phyloP scores from a whole-genome alignment of 2,113 vertebrate species.

The Sclerurus mexicanus region DNA sequence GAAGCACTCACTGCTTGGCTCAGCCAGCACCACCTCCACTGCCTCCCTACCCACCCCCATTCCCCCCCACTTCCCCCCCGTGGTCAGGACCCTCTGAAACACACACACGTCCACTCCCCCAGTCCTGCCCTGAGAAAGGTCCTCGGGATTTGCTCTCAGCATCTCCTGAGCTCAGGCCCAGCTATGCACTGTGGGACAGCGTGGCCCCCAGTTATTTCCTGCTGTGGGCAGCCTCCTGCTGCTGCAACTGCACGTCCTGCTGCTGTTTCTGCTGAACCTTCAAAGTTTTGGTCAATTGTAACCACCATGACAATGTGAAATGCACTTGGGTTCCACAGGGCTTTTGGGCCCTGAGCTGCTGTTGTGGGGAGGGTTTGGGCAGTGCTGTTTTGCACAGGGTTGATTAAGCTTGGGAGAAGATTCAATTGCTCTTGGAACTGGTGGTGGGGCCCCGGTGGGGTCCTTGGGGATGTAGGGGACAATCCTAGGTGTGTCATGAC shows the following conservation, averaged over 20 bases:
- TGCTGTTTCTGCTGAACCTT: neutral
- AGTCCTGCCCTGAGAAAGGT: neutral
- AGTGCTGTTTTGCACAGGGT: neutral
- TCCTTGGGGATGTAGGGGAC: neutral
- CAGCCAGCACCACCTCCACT: neutral
- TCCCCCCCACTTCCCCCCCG: rapidly evolving
- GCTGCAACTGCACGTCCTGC: neutral
- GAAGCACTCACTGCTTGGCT: neutral
- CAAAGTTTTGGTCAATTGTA: rapidly evolving
- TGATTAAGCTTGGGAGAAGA: neutral
- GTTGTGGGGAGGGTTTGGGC: neutral
- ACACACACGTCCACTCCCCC: neutral
- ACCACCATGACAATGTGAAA: neutral
- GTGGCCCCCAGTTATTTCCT: neutral
- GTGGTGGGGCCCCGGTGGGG: neutral
- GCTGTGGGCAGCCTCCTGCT: neutral
- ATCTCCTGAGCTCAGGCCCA: neutral
- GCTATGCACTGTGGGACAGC: neutral
- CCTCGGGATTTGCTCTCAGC: neutral
- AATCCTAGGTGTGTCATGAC: no score
- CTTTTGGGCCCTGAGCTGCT: rapidly evolving
- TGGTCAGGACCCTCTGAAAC: neutral
- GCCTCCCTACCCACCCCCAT: no score
- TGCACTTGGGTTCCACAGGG: neutral
- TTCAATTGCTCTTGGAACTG: neutral